phyloP scores from a whole-genome alignment of 2,888 invertebrate genomes.

The Augochlorella aurata region DNA sequence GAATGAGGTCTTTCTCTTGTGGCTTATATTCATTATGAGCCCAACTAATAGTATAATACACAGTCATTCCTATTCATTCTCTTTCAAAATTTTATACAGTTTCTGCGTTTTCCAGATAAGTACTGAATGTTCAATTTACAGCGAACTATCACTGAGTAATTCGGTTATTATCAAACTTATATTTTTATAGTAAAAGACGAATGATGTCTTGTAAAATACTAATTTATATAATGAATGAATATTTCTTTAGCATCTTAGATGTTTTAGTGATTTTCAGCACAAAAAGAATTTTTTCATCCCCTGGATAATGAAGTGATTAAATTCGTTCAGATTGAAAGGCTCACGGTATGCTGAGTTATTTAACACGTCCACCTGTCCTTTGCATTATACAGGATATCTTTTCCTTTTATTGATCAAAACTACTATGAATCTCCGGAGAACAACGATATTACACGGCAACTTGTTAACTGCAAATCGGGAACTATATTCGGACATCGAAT shows the following conservation, averaged over 20 bases:
- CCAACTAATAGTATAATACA: neutral
- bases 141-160: neutral
- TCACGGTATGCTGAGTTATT: constrained; percentile 22
- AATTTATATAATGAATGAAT: neutral
- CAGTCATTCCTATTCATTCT: neutral
- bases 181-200: neutral
- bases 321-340: constrained; percentile 23
- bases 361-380: constrained; percentile 15
- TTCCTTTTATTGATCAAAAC: constrained; percentile 11
- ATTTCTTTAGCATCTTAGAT: neutral
- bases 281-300: neutral
- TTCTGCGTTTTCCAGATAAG: neutral
- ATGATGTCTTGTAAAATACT: neutral
- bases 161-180: neutral
- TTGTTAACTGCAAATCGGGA: constrained; percentile 56
- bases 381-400: constrained; percentile 18
- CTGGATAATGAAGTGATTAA: constrained; percentile 1
- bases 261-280: neutral
- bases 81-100: neutral
- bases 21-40: neutral
- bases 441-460: constrained; percentile 40
- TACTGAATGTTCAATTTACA: neutral
- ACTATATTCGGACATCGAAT: constrained; percentile 54
- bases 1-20: neutral
- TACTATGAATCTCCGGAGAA: constrained; percentile 19